Conservation (phyloP, 2,888 invertebrate genomes). For the Phaonia tiefii region DNA sequence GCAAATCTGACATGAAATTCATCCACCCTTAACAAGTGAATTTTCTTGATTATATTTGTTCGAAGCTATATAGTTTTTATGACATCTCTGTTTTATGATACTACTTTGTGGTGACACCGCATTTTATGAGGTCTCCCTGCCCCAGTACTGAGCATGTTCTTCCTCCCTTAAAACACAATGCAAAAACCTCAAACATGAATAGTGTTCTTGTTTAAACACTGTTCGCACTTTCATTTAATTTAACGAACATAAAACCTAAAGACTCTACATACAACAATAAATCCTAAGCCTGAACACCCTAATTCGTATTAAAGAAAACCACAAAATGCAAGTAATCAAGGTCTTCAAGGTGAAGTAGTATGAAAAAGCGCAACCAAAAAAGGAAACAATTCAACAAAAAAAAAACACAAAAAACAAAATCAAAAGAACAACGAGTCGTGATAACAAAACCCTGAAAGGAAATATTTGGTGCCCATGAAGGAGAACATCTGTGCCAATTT, state of each 20-base stretch:
- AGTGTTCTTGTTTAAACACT: constrained; percentile 14
- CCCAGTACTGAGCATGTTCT: background rate
- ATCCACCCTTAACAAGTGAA: too few species aligned
- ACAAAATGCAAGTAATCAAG: constrained; percentile 20
- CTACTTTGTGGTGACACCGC: too few species aligned
- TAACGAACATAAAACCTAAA: constrained; percentile 4
- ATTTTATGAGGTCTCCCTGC: background rate
- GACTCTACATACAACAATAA: background rate
- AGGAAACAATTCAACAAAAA: background rate
- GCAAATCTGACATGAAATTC: too few species aligned
- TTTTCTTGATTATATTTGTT: too few species aligned
- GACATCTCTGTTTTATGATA: too few species aligned
- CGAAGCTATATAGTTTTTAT: too few species aligned
- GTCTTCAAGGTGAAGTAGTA: background rate
- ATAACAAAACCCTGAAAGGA: too few species aligned
- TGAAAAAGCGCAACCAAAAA: background rate
- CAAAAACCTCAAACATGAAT: constrained; percentile 43
- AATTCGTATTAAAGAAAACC: constrained; percentile 1
- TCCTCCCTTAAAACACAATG: background rate
- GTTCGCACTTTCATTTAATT: constrained; percentile 54
- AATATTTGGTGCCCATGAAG: too few species aligned
- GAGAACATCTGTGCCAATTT: constrained; percentile 7
- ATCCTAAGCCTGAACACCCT: background rate
- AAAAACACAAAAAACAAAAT: background rate
- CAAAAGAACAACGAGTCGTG: background rate